Conservation (phyloP, 2,888 invertebrate genomes). For the Kryphioiulus occultus region DNA sequence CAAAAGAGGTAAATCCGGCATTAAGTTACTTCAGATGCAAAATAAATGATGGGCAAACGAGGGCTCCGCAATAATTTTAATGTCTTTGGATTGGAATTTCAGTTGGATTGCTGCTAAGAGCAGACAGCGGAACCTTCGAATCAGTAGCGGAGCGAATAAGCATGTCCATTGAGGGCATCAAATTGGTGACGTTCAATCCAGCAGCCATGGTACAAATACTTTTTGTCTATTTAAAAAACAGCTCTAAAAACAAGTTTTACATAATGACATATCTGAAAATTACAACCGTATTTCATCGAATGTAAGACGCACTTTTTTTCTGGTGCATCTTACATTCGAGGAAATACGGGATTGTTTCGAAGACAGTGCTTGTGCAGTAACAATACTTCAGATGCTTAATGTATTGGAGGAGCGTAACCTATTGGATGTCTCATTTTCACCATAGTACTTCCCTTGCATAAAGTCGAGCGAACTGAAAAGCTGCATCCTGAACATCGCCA, state of each 20-base stretch:
- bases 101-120: constrained; percentile 73
- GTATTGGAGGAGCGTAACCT: constrained; percentile 11
- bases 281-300: no score
- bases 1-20: constrained; percentile 66
- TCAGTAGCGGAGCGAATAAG: constrained; percentile 66
- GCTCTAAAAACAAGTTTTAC: no score
- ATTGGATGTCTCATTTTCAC: background rate
- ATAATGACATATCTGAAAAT: no score
- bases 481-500: background rate
- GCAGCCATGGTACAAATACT: constrained; percentile 62
- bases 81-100: constrained; percentile 49
- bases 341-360: no score
- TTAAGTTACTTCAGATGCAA: constrained; percentile 55
- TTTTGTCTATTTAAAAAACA: no score
- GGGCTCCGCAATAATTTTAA: background rate
- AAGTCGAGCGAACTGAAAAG: constrained; percentile 65
- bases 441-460: constrained; percentile 62
- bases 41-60: no score
- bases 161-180: constrained; percentile 72
- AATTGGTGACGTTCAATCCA: constrained; percentile 70
- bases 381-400: no score
- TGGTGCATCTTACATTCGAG: no score
- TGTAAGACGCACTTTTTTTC: no score
- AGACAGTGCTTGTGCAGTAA: no score
- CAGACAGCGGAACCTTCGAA: constrained; percentile 73